These are phyloP conservation scores for Cephalopachus bancanus DNA, from an alignment of 2,797 vertebrate species.

Conservation along the genomic window DNA sequence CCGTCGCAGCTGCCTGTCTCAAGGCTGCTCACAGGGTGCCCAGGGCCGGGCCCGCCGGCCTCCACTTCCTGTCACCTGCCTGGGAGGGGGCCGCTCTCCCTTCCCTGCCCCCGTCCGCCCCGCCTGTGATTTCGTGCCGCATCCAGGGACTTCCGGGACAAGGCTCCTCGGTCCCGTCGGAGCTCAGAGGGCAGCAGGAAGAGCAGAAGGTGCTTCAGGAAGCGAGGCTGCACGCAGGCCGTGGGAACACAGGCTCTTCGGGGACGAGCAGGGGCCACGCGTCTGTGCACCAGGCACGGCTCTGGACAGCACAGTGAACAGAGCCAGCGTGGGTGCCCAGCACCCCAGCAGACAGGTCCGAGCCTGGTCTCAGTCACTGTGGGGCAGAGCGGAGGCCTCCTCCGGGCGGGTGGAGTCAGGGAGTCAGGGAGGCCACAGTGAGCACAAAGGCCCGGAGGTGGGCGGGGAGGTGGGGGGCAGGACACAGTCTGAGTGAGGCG, in stretches of 20 bases:
- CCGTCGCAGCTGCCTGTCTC: neutral
- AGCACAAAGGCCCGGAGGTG: neutral
- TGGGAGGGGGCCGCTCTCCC: neutral
- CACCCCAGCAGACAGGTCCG: too few relatives aligned
- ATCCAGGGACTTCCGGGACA: neutral
- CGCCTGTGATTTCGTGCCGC: neutral
- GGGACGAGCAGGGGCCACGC: too few relatives aligned
- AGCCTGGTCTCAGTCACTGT: too few relatives aligned
- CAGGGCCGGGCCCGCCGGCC: neutral
- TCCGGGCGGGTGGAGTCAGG: neutral
- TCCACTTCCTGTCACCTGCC: neutral
- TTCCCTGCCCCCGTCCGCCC: neutral
- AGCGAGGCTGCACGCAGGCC: too few relatives aligned
- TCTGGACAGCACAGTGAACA: neutral
- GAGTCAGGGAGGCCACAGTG: neutral
- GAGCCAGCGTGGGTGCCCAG: neutral
- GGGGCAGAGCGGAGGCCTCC: neutral
- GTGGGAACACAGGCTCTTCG: fast-evolving
- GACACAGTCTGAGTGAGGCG: neutral
- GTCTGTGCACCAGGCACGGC: neutral
- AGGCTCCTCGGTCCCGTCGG: neutral
- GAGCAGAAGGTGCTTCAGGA: neutral
- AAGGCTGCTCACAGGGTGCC: neutral
- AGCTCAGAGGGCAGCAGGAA: neutral
- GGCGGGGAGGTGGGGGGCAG: neutral